phyloP scores from a whole-genome alignment of 1,140 invertebrate species.

The Drosophila sulfurigaster region DNA sequence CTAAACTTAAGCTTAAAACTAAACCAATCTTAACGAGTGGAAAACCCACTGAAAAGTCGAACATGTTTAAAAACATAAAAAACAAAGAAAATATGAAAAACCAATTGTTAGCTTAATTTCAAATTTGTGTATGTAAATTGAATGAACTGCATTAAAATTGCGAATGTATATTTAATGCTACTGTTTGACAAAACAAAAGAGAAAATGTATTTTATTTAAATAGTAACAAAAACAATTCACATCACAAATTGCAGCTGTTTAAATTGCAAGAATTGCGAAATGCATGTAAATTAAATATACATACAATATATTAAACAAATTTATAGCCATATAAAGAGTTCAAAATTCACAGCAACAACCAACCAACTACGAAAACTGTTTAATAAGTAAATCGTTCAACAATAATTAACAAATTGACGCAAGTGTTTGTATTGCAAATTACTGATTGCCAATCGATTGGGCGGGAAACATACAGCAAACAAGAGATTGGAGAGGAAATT shows the following conservation, averaged over 20 bases:
- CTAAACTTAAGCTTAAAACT: conserved; percentile 61
- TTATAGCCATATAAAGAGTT: conserved; percentile 53
- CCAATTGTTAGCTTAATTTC: conserved; percentile 47
- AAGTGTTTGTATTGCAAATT: conserved; percentile 25
- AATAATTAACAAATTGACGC: conserved; percentile 43
- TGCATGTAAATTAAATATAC: conserved; percentile 29
- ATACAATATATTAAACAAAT: conserved; percentile 31
- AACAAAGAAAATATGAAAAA: conserved; percentile 14
- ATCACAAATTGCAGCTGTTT: conserved; percentile 35
- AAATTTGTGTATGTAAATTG: conserved; percentile 33
- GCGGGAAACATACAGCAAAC: not conserved
- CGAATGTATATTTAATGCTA: conserved; percentile 38
- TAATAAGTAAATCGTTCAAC: conserved; percentile 49
- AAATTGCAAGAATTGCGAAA: conserved; percentile 20
- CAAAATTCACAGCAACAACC: conserved; percentile 38
- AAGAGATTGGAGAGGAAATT: conserved; percentile 20
- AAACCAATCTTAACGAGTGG: conserved; percentile 43
- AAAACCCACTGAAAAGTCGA: conserved; percentile 12
- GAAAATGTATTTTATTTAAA: conserved; percentile 36
- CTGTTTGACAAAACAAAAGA: conserved; percentile 37
- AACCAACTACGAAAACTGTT: conserved; percentile 37
- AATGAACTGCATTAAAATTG: conserved; percentile 45
- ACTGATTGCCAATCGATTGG: not conserved
- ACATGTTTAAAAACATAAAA: conserved; percentile 20
- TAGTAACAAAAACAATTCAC: conserved; percentile 10